These are phyloP conservation scores for Tolypeutes matacus DNA, from an alignment of 2,797 vertebrate genomes.

Conservation along the genomic window DNA sequence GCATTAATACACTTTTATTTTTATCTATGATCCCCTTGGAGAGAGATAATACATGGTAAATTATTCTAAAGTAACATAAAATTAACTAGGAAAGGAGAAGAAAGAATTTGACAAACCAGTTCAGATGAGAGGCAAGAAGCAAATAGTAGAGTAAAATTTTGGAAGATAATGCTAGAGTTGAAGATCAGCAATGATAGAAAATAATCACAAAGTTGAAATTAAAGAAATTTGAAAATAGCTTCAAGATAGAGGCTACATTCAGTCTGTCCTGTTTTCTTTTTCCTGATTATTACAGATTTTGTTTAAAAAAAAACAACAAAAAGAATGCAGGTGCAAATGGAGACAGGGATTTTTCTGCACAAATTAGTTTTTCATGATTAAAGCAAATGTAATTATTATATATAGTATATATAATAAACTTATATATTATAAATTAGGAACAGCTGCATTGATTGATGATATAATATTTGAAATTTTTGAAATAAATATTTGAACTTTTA, in stretches of 20 bases:
- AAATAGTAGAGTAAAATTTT: accelerated
- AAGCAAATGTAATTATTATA: not conserved
- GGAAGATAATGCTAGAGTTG: not conserved
- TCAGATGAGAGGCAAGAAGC: not conserved
- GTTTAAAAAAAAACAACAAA: not conserved
- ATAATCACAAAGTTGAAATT: not conserved
- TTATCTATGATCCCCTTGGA: not conserved
- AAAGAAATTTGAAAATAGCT: not conserved
- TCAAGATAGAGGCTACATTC: not conserved
- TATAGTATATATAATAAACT: not conserved
- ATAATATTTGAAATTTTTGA: not conserved
- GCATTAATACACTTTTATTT: not conserved
- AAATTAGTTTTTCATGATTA: not conserved
- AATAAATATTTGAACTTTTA: not conserved
- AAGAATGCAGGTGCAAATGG: not conserved
- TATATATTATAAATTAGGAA: not conserved
- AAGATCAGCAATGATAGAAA: not conserved
- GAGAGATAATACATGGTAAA: not conserved
- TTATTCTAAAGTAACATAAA: not conserved
- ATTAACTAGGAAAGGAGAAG: not conserved
- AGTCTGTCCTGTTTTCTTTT: not conserved
- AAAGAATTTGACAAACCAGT: not conserved
- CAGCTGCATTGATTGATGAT: not conserved
- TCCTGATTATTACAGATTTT: not conserved
- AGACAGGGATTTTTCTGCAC: not conserved